Percentiles rank a stretch among this genome's conserved stretches.
phyloP scores from a whole-genome alignment of 1,140 invertebrate species.

The Euura lappo region DNA sequence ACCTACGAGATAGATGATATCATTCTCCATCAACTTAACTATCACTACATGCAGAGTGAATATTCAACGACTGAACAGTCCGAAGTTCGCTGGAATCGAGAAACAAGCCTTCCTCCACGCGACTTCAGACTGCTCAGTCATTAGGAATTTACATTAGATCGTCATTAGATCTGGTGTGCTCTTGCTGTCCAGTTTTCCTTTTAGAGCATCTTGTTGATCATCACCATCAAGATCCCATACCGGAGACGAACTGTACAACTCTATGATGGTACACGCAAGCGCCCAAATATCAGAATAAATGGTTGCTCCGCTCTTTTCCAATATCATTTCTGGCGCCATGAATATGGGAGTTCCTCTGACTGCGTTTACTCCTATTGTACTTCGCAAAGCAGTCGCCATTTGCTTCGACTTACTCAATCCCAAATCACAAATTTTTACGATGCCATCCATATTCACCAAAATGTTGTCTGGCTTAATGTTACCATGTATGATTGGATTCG shows the following conservation, averaged over 20 bases:
- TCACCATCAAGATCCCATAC: too few species aligned
- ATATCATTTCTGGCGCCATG: constrained; percentile 3
- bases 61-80: too few species aligned
- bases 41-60: too few species aligned
- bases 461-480: constrained; percentile 6
- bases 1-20: too few species aligned
- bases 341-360: background rate
- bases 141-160: too few species aligned
- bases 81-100: too few species aligned
- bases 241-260: background rate
- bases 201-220: too few species aligned
- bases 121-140: too few species aligned
- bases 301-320: background rate
- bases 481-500: background rate
- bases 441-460: background rate
- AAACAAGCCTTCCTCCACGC: too few species aligned
- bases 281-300: constrained; percentile 4
- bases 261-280: background rate
- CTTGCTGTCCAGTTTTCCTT: too few species aligned
- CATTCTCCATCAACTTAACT: too few species aligned
- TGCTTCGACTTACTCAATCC: background rate
- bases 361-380: background rate
- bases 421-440: constrained; percentile 5
- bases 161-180: too few species aligned
- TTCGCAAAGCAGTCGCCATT: background rate